Conservation (phyloP, 2,888 invertebrate genomes). For the Apamea sordens region DNA sequence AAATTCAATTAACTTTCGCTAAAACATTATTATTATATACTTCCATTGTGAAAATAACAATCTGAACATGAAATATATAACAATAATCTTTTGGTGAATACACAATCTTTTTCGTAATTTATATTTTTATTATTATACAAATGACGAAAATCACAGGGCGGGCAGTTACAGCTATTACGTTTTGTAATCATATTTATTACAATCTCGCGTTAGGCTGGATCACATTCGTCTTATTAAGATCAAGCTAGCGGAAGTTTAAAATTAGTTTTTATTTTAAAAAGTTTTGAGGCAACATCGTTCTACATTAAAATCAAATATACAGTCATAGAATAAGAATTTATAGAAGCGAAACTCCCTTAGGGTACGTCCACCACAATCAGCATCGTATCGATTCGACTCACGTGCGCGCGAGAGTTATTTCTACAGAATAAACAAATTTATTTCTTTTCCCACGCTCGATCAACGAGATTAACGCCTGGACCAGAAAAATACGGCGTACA, state of each 20-base stretch:
- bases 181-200: conserved; percentile 12
- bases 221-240: conserved; percentile 9
- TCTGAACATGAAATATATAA: conserved; percentile 31
- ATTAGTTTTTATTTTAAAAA: background rate
- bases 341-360: conserved; percentile 12
- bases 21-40: conserved; percentile 53
- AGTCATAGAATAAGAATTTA: conserved; percentile 6
- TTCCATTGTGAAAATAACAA: conserved; percentile 28
- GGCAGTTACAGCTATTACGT: conserved; percentile 6
- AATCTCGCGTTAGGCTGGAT: conserved; percentile 10
- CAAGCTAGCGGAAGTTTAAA: conserved; percentile 25
- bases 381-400: background rate
- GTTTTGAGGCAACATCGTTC: background rate
- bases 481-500: background rate
- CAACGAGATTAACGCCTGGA: background rate
- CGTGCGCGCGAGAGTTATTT: background rate
- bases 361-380: background rate
- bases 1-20: conserved; percentile 21
- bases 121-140: conserved; percentile 8
- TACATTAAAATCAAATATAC: background rate
- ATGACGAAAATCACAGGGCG: conserved; percentile 41
- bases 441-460: background rate
- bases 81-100: conserved; percentile 35
- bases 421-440: background rate
- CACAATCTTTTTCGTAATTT: conserved; percentile 17